Evolutionary conservation across 1,140 invertebrate species (phyloP), one percentile per base, ranked within the genome.

Genomic region (Diorhabda carinulata): DNA sequence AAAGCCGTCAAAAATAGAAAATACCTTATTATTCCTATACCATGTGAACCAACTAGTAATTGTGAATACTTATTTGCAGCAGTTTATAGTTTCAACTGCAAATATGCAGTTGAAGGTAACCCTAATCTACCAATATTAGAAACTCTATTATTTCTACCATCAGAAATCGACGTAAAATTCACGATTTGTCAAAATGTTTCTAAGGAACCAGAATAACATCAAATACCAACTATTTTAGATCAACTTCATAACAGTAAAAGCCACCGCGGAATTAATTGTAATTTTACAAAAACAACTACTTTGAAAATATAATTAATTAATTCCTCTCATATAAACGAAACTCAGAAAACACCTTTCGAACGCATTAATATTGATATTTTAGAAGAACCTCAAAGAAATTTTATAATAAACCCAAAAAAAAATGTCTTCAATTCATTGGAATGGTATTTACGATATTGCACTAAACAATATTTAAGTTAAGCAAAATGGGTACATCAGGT

Each of bases 231-330:
- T 25, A 25, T 25, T 25, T 25, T 25, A 61, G 64, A 70, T 42
- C 64, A 70, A 52, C 57, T 66, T 57, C 69, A 70, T 47, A 42
- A 9, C 42, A 60, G 65, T 4, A 67, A 67, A 70, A 61, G 43
- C 3, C 56, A 70, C 47, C 66, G 68, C 64, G 5, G 70, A 59
- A 68, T 71, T 41, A 64, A 71, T 65, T 66, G 62, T 5, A 65
- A 70, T 43, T 62, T 67, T 40, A 62, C 63, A 25, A 45, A 70
- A 64, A 62, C 64, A 43, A 62, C 70, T 8, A 65, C 47, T 5
- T 52, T 61, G 47, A 58, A 68, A 68, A 56, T 71, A 71, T 43
- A 47, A 57, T 8, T 43, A 66, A 61, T 68, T 67, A 7, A 71
- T 71, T 25, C 57, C 66, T 44, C 66, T 67, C 52, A 66, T 67